Conservation (phyloP, 1,140 invertebrate genomes). For the Rhopalosiphum padi region DNA sequence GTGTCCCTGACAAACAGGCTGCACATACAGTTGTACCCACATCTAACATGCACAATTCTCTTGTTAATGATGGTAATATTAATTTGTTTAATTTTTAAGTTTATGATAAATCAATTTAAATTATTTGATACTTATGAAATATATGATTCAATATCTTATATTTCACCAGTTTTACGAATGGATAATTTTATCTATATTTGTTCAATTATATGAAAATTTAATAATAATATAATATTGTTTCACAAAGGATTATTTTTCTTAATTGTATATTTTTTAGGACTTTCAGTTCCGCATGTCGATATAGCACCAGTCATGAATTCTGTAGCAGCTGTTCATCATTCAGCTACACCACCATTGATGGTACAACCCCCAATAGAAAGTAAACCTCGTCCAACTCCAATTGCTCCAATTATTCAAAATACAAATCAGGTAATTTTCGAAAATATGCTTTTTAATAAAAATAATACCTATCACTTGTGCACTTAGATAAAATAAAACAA, state of each 20-base stretch:
- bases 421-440: slow-evolving; percentile 51
- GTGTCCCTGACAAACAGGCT: slow-evolving; percentile 50
- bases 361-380: not conserved
- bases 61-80: slow-evolving; percentile 42
- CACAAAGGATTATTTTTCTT: not conserved
- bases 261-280: not conserved
- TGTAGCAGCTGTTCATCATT: slow-evolving; percentile 39
- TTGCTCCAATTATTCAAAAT: slow-evolving; percentile 47
- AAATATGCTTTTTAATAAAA: not conserved
- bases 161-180: not conserved
- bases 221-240: not conserved
- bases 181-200: not conserved
- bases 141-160: not conserved
- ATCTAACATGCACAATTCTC: slow-evolving; percentile 28
- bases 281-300: slow-evolving; percentile 39
- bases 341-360: slow-evolving; percentile 34
- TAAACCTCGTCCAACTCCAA: slow-evolving; percentile 18
- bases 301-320: slow-evolving; percentile 46
- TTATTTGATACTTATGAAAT: not conserved
- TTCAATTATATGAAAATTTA: not conserved
- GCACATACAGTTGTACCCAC: slow-evolving; percentile 25
- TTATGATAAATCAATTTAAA: not conserved
- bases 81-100: not conserved
- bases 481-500: not conserved
- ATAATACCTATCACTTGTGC: not conserved